Conservation (phyloP, 2,113 vertebrate species). For the Prietella phreatophila region DNA sequence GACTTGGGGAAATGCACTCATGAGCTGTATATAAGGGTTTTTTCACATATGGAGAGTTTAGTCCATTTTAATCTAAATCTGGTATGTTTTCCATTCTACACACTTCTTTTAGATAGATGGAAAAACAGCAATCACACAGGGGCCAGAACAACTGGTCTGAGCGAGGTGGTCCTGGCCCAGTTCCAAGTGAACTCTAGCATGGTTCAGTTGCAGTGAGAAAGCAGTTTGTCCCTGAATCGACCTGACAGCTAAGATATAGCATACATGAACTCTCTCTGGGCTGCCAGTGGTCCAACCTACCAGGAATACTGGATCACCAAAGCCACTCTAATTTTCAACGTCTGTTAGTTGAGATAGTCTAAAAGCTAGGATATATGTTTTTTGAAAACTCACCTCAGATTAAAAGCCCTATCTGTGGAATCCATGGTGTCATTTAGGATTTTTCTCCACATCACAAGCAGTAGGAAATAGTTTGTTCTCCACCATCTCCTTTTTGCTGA, state of each 20-base stretch:
- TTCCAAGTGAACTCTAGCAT: background rate
- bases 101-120: background rate
- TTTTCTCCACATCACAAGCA: background rate
- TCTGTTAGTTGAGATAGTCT: background rate
- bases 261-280: background rate
- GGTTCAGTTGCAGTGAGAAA: background rate
- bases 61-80: background rate
- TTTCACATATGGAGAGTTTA: background rate
- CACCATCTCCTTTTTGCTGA: slow-evolving; percentile 3
- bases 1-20: background rate
- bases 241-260: background rate
- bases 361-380: background rate
- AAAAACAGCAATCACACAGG: background rate
- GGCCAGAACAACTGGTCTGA: background rate
- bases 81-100: background rate
- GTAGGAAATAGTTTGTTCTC: background rate
- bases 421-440: background rate
- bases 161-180: background rate
- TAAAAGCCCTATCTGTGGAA: background rate
- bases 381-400: background rate
- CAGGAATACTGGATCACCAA: background rate
- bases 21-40: background rate
- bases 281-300: background rate
- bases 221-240: background rate
- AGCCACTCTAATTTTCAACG: background rate